A percentile compares a stretch with the other conserved stretches of the same genome.
phyloP scores from a whole-genome alignment of 2,113 vertebrate genomes.

The Gnathonemus longibarbis region DNA sequence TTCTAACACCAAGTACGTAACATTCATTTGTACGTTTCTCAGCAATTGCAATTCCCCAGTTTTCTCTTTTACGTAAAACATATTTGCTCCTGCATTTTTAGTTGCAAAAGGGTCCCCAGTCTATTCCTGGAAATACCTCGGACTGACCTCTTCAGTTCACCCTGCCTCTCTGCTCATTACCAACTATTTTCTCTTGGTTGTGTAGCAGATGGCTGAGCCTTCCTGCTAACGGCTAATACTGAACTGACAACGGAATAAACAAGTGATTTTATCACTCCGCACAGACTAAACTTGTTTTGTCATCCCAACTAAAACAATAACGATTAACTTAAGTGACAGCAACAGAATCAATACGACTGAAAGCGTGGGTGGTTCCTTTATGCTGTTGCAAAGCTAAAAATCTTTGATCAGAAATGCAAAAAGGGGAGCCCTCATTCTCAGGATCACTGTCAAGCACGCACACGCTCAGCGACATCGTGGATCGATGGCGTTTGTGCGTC shows the following conservation, averaged over 20 bases:
- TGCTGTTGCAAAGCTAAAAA: background rate
- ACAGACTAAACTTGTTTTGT: background rate
- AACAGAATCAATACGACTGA: background rate
- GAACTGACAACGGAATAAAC: background rate
- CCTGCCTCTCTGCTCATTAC: background rate
- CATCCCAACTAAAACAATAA: slow-evolving; percentile 4
- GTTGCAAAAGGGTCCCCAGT: background rate
- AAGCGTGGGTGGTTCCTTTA: background rate
- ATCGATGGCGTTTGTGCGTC: background rate
- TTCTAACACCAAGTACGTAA: background rate
- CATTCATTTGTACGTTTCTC: background rate
- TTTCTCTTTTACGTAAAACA: background rate
- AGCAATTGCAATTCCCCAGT: background rate
- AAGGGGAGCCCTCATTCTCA: background rate
- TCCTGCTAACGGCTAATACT: background rate
- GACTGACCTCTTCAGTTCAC: background rate
- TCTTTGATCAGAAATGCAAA: background rate
- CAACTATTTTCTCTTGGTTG: background rate
- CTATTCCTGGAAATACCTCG: background rate
- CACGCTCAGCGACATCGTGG: background rate
- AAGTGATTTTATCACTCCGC: background rate
- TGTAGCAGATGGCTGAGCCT: background rate
- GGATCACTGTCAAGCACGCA: background rate
- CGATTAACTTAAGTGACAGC: background rate
- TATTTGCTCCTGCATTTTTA: background rate